A percentile compares a stretch with the other conserved stretches of the same genome.
Evolutionary conservation across 1,140 invertebrate genomes (phyloP).

Genomic region (Lordiphosa clarofinis): DNA sequence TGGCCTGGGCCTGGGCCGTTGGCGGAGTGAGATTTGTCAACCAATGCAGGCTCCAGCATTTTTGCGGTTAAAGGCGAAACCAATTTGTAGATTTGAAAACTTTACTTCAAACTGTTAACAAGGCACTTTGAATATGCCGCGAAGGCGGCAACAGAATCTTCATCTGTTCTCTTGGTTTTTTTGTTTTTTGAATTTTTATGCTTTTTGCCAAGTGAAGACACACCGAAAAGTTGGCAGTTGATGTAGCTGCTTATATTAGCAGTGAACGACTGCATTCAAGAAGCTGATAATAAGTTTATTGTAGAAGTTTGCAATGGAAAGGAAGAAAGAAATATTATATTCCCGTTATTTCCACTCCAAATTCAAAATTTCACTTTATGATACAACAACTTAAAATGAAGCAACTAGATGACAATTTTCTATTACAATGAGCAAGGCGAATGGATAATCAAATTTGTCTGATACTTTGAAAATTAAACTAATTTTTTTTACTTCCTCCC

Average conservation of each 20-base stretch:
- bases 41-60: conserved; percentile 41
- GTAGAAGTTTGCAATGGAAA: conserved; percentile 26
- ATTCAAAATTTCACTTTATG: too few species aligned
- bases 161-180: background rate
- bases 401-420: too few species aligned
- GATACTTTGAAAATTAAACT: too few species aligned
- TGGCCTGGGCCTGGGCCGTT: conserved; percentile 16
- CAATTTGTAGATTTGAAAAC: conserved; percentile 77
- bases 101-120: conserved; percentile 68
- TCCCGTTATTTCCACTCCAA: too few species aligned
- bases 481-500: too few species aligned
- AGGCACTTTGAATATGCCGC: conserved; percentile 62
- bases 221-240: conserved; percentile 27
- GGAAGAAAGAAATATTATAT: background rate
- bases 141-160: background rate
- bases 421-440: too few species aligned
- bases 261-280: conserved; percentile 33
- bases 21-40: conserved; percentile 33
- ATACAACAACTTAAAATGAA: too few species aligned
- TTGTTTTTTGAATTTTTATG: conserved; percentile 26
- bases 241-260: conserved; percentile 38
- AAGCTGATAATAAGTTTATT: conserved; percentile 47
- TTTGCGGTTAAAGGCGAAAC: conserved; percentile 72
- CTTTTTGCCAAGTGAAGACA: conserved; percentile 17
- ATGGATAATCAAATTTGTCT: too few species aligned